Evolutionary conservation across 2,888 invertebrate species (phyloP).

Genomic region (Abrostola triplasia): DNA sequence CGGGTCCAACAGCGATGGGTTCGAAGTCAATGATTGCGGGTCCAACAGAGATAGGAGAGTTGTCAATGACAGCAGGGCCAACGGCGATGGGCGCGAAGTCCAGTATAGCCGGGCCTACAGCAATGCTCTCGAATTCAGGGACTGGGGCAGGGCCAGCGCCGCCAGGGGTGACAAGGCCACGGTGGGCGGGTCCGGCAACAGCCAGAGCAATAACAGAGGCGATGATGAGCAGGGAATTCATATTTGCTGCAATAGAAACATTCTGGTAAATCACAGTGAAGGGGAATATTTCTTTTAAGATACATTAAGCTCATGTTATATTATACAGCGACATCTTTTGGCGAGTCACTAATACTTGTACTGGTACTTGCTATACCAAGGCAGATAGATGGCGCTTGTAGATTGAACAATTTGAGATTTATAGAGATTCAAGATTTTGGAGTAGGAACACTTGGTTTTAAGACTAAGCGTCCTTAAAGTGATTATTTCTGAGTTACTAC

Average conservation of each 20-base stretch:
- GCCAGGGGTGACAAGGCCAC: constrained; percentile 46
- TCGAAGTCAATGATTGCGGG: constrained; percentile 36
- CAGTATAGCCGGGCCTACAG: constrained; percentile 43
- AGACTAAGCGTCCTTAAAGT: no score
- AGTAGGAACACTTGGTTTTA: no score
- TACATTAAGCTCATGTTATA: no score
- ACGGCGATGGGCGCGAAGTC: constrained; percentile 25
- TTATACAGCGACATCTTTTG: no score
- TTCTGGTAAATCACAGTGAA: background rate
- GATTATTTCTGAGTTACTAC: no score
- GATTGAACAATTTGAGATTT: no score
- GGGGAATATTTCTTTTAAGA: no score
- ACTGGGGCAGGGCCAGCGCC: constrained; percentile 31
- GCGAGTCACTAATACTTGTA: no score
- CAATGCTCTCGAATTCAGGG: constrained; percentile 10
- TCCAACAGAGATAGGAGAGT: constrained; percentile 28
- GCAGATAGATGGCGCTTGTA: no score
- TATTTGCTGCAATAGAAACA: constrained; percentile 40
- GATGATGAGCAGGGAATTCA: constrained; percentile 49
- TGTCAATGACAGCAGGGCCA: constrained; percentile 44
- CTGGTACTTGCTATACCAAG: no score
- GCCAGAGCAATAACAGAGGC: constrained; percentile 54
- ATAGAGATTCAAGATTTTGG: no score
- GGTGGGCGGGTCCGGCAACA: constrained; percentile 52
- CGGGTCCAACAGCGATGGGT: constrained; percentile 31